Evolutionary conservation across 2,113 vertebrate species (phyloP), one percentile per base, ranked within the genome.

Genomic region (Puffinus mauretanicus): DNA sequence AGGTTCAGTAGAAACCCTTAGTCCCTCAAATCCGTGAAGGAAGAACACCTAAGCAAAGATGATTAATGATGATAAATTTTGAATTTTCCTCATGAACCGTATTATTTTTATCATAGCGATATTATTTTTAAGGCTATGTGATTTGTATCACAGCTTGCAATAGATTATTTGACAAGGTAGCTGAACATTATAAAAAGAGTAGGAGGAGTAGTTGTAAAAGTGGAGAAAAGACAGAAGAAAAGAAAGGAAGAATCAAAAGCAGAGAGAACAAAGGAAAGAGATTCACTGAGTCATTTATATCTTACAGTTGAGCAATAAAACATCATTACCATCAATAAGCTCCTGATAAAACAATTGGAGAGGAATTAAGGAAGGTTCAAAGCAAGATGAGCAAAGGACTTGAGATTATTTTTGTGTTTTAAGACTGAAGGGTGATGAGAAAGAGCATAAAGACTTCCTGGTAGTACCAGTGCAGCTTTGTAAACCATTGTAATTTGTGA

Each of bases 211-310:
- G n/a, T 79, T 18, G 13, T 36, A 67, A 88, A 84, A 24, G 38
- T 86, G 49, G 52, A 36, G 18, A 8, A 86, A 82, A 86, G 46
- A 78, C 10, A 82, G 42, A 69, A 81, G n/a, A 70, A 81, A 75
- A n/a, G 34, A 42, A 75, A 57, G 21, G 17, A 86, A 79, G 46
- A 86, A 49, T 77, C n/a, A 57, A 76, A 88, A 82, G 49, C 64
- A 82, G 46, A 46, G 57, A 82, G 79, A 95, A 96, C 66, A 95
- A 96, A 96, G 38, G 61, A 29, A 78, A 62, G 36, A 87, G 25
- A 82, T 38, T 88, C 66, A 49, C 57, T 0, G 14, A 82, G 44
- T 26, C 7, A 5, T 82, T 75, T 47, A 5, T 24, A 22, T 36
- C 51, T 64, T 34, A 57, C 7, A 65, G 80, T 36, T 6, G 1